phyloP scores from a whole-genome alignment of 2,888 invertebrate species.

The Netelia melanura region DNA sequence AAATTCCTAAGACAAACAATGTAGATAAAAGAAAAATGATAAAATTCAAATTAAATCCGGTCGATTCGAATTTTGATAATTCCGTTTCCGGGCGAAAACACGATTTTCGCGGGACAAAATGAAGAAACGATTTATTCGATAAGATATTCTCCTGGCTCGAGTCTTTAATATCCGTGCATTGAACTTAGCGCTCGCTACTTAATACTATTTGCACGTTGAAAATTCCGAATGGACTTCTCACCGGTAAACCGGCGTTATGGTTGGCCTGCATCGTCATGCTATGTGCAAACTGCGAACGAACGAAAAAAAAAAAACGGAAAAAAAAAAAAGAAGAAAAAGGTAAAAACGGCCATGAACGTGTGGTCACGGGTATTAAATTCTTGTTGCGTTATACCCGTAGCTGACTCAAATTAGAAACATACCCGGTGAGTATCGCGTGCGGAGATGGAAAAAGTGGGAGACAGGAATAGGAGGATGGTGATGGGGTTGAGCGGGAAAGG shows the following conservation, averaged over 20 bases:
- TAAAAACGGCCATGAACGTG: conserved; percentile 12
- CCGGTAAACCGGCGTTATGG: background rate
- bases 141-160: background rate
- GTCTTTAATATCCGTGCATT: background rate
- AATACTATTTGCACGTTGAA: conserved; percentile 5
- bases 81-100: background rate
- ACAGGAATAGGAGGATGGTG: background rate
- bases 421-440: conserved; percentile 62
- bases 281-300: conserved; percentile 18
- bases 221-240: conserved; percentile 18
- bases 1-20: too few species aligned
- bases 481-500: too few species aligned
- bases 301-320: too few species aligned
- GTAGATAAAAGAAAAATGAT: too few species aligned
- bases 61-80: too few species aligned
- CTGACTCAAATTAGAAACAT: conserved; percentile 78
- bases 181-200: background rate
- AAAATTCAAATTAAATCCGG: too few species aligned
- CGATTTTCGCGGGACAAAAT: too few species aligned
- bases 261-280: conserved; percentile 18
- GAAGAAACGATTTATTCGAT: too few species aligned
- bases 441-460: conserved; percentile 22
- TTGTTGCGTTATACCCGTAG: conserved; percentile 66
- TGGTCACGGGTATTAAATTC: conserved; percentile 79
- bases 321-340: too few species aligned